phyloP scores from a whole-genome alignment of 2,113 vertebrate species.

The Salvelinus namaycush region DNA sequence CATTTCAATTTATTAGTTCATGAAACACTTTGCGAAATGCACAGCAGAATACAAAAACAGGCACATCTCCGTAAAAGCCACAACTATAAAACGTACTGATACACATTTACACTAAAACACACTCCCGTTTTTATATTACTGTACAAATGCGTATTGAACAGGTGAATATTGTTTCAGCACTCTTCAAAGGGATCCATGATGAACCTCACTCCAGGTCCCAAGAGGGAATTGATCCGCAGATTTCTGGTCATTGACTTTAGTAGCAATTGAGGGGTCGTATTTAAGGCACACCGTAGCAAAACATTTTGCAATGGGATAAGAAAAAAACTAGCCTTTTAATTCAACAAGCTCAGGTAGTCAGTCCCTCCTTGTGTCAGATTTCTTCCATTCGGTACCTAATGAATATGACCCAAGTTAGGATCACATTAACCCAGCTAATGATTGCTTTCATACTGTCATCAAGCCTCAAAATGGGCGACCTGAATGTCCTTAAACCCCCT shows the following conservation, averaged over 20 bases:
- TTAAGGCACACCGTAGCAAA: too few species aligned
- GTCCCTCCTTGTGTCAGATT: too few species aligned
- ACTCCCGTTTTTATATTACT: constrained; percentile 8
- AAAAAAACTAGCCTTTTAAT: too few species aligned
- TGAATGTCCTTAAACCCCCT: not conserved
- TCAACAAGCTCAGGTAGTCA: too few species aligned
- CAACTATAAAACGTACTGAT: constrained; percentile 37
- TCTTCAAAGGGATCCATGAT: too few species aligned
- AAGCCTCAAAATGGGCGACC: not conserved
- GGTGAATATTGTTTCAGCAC: not conserved
- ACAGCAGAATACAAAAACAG: constrained; percentile 17
- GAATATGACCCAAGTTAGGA: not conserved
- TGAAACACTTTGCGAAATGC: constrained; percentile 37
- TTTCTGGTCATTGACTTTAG: not conserved
- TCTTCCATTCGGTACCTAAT: too few species aligned
- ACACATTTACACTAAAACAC: not conserved
- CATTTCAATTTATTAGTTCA: constrained; percentile 42
- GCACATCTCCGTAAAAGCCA: not conserved
- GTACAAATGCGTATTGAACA: constrained; percentile 37
- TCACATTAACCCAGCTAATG: not conserved
- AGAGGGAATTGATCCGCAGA: not conserved
- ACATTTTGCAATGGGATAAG: too few species aligned
- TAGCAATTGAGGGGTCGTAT: too few species aligned
- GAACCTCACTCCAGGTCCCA: too few species aligned
- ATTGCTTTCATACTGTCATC: not conserved